Evolutionary conservation across 2,888 invertebrate species (phyloP).

Genomic region (Lamellibrachia satsuma): DNA sequence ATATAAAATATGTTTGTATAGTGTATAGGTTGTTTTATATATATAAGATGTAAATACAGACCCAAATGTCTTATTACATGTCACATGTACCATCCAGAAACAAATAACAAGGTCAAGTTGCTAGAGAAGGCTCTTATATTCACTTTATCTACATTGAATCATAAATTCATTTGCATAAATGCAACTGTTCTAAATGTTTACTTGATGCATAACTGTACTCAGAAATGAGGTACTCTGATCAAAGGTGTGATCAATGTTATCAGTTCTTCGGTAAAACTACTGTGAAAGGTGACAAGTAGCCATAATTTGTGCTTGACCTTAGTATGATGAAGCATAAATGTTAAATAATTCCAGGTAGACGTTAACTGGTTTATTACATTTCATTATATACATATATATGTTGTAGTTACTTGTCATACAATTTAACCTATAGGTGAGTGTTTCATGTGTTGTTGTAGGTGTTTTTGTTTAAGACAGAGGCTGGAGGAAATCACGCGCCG

Average conservation of each 20-base stretch:
- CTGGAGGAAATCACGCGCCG: constrained; percentile 64
- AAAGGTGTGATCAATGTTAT: background rate
- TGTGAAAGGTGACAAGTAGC: background rate
- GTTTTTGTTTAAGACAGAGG: constrained; percentile 61
- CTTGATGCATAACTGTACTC: background rate
- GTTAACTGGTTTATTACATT: background rate
- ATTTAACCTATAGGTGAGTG: background rate
- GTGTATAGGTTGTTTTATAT: background rate
- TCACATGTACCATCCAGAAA: background rate
- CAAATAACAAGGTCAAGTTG: background rate
- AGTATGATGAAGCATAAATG: no score
- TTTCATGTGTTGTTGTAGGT: constrained; percentile 45
- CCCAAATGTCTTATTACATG: background rate
- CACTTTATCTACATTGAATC: background rate
- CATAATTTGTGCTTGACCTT: no score
- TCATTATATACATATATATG: no score
- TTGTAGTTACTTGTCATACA: no score
- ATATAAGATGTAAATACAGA: background rate
- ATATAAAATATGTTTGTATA: no score
- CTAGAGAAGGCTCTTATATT: background rate
- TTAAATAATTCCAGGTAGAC: background rate
- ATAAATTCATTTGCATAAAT: background rate
- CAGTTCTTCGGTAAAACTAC: background rate
- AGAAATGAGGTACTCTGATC: background rate
- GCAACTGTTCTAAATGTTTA: background rate